Evolutionary conservation across 2,888 invertebrate species (phyloP).

Genomic region (Archaeoteleia sp.): DNA sequence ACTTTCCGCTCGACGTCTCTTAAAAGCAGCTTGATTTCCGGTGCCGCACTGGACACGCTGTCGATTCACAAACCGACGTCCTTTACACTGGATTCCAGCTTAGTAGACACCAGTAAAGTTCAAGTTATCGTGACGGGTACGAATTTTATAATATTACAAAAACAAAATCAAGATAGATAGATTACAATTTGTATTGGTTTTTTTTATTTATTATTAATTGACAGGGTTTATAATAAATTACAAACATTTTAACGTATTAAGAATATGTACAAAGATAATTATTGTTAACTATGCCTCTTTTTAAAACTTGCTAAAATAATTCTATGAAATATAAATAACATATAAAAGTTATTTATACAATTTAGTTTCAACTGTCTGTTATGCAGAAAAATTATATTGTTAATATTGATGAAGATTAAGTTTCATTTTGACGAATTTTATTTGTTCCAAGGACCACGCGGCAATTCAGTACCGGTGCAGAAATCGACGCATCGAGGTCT

Average conservation of each 20-base stretch:
- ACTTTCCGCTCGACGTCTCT: conserved; percentile 26
- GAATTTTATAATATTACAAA: not conserved
- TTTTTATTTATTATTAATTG: no score
- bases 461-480: conserved; percentile 72
- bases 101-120: conserved; percentile 75
- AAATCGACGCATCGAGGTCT: conserved; percentile 69
- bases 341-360: no score
- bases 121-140: conserved; percentile 76
- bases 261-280: no score
- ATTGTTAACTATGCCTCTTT: no score
- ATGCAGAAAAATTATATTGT: no score
- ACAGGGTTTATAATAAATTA: no score
- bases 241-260: no score
- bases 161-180: conserved; percentile 7
- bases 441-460: conserved; percentile 70
- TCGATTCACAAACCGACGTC: conserved; percentile 78
- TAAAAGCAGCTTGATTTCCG: conserved; percentile 75
- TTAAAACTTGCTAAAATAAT: no score
- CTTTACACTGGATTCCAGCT: conserved; percentile 77
- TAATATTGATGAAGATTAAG: no score
- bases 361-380: no score
- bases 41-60: conserved; percentile 79
- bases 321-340: no score
- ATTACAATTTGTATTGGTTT: conserved; percentile 2
- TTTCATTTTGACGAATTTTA: no score